phyloP scores from a whole-genome alignment of 2,113 vertebrate species.

The Eptesicus fuscus region DNA sequence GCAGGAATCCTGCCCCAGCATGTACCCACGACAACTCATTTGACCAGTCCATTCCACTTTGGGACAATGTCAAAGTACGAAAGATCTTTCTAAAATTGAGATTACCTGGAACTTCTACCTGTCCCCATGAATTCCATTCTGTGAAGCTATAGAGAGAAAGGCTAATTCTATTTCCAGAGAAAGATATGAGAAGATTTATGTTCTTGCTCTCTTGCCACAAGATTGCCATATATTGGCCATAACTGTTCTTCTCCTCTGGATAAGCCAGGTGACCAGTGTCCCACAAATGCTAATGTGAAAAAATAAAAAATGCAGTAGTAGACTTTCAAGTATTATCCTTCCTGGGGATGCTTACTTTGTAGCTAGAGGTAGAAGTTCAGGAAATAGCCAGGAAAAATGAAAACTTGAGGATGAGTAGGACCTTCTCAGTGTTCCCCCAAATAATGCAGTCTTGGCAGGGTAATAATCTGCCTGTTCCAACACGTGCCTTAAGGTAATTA shows the following conservation, averaged over 20 bases:
- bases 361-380: not conserved
- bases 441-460: not conserved
- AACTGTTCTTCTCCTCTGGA: not conserved
- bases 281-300: not conserved
- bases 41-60: not conserved
- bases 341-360: not conserved
- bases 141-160: not conserved
- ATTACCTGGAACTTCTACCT: not conserved
- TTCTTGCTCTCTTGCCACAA: not conserved
- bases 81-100: not conserved
- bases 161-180: not conserved
- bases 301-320: not conserved
- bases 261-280: not conserved
- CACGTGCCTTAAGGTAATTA: not conserved
- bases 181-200: not conserved
- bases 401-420: not conserved
- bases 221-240: not conserved
- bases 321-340: not conserved
- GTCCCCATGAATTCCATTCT: not conserved
- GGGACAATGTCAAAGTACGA: not conserved
- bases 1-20: not conserved
- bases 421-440: not conserved
- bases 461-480: not conserved
- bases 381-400: not conserved
- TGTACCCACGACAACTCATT: not conserved